Evolutionary conservation across 92 coral and sea anemone species (phyloP), one percentile per base, ranked within the genome.

Genomic region (Paragorgia papillata): DNA sequence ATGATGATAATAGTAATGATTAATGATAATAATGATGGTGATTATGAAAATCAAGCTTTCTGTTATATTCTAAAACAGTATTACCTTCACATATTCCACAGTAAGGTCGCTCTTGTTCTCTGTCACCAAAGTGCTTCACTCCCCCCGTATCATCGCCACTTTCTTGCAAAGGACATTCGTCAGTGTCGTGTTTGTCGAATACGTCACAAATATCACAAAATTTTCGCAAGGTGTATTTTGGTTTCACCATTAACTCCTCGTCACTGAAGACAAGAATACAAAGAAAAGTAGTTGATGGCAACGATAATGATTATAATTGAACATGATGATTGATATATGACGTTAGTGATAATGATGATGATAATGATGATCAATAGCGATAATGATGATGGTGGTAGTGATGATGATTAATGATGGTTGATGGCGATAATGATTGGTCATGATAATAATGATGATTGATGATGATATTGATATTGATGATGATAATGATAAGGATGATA

Each of bases 201-300:
- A 85, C 82, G 68, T 95, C 99, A 81, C 99, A 95, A 71, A 95
- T 95, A 73, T 95, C 99, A 65, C 99, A 95, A 80, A 95, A 95
- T 64, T 89, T 57, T 25, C 99, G 97, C 80, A 84, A 84, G 28
- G 64, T 89, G 68, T 69, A 85, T 1, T 91, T 93, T 2, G 97
- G 92, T 81, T 82, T 85, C 43, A 75, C 73, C 31, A 32, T 62
- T 0, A 87, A 88, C 57, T 89, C 99, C 46, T 91, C 99, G 34
- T 95, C 99, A 50, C 99, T 95, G 57, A n/a, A 68, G 1, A 21
- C 62, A 50, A 46, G 48, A 43, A 57, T 40, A n/a, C 21, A 17
- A 37, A 8, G 53, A 12, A 37, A 37, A 37, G 43, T 37, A 37
- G 43, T 4, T 29, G 62, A 4, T 3, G 7, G 33, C 58, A 51